A percentile compares a stretch with the other conserved stretches of the same genome.
These are phyloP conservation scores for Seriola aureovittata DNA, from an alignment of 2,113 vertebrate species.

Conservation along the genomic window DNA sequence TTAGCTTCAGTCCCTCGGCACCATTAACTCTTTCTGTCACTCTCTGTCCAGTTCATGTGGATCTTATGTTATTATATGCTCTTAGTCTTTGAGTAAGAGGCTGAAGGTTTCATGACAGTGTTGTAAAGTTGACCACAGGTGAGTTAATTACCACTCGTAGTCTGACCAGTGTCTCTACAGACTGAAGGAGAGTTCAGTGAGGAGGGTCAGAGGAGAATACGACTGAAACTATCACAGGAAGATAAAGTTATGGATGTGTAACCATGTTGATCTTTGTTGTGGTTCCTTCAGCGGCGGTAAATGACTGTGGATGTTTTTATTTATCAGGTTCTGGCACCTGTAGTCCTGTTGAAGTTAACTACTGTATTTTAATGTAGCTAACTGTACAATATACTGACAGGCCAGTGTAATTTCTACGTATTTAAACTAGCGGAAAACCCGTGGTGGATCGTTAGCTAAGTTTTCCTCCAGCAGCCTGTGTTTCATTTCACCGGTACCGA, in stretches of 20 bases:
- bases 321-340: neutral
- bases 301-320: neutral
- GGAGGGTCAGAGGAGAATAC: neutral
- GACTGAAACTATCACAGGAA: neutral
- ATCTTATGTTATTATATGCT: too few species aligned
- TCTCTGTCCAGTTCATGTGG: too few species aligned
- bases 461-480: neutral
- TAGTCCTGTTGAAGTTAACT: neutral
- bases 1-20: too few species aligned
- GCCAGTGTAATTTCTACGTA: neutral
- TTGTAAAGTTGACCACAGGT: too few species aligned
- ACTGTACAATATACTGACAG: too few species aligned
- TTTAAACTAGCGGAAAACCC: neutral
- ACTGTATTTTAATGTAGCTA: neutral
- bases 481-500: slow-evolving; percentile 25
- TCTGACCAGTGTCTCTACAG: too few species aligned
- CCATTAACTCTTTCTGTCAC: too few species aligned
- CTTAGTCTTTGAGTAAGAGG: too few species aligned
- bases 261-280: too few species aligned
- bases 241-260: neutral
- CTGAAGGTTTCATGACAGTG: too few species aligned
- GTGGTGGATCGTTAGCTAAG: neutral
- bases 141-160: too few species aligned
- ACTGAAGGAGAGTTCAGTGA: too few species aligned
- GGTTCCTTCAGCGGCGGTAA: neutral